Evolutionary conservation across 2,888 invertebrate species (phyloP).

Genomic region (Hydriomena furcata): DNA sequence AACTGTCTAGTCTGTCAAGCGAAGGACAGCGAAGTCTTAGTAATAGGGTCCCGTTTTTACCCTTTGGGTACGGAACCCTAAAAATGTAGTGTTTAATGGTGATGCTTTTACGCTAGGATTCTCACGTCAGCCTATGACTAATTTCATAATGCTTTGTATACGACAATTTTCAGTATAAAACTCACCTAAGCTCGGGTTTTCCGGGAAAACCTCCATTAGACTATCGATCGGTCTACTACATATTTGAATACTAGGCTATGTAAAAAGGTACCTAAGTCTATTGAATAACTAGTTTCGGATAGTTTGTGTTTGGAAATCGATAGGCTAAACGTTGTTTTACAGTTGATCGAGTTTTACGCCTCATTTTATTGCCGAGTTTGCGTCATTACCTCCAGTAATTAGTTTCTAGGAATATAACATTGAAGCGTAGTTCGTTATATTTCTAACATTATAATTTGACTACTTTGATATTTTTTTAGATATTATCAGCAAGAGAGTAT

Average conservation of each 20-base stretch:
- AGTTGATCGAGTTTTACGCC: conserved; percentile 47
- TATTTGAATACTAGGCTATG: neutral
- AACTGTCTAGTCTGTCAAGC: too few relatives aligned
- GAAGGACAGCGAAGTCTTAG: too few relatives aligned
- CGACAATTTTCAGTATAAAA: conserved; percentile 7
- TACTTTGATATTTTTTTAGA: too few relatives aligned
- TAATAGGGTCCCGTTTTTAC: too few relatives aligned
- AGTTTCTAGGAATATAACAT: conserved; percentile 2
- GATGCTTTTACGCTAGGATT: too few relatives aligned
- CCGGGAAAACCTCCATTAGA: conserved; percentile 20
- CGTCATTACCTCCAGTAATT: conserved; percentile 32
- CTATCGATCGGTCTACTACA: conserved; percentile 15
- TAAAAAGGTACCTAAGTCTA: neutral
- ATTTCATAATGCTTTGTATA: neutral
- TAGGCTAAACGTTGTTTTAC: conserved; percentile 43
- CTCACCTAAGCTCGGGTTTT: conserved; percentile 1
- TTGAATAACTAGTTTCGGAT: conserved; percentile 12
- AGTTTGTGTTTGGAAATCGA: conserved; percentile 43
- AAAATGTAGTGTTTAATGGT: too few relatives aligned
- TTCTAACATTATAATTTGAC: too few relatives aligned
- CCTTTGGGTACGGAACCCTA: too few relatives aligned
- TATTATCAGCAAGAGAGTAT: too few relatives aligned
- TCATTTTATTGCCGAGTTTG: conserved; percentile 40
- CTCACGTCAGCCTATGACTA: neutral
- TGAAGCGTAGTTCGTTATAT: too few relatives aligned